Evolutionary conservation across 2,113 vertebrate genomes (phyloP), one percentile per base, ranked within the genome.

Genomic region (Promerops cafer): DNA sequence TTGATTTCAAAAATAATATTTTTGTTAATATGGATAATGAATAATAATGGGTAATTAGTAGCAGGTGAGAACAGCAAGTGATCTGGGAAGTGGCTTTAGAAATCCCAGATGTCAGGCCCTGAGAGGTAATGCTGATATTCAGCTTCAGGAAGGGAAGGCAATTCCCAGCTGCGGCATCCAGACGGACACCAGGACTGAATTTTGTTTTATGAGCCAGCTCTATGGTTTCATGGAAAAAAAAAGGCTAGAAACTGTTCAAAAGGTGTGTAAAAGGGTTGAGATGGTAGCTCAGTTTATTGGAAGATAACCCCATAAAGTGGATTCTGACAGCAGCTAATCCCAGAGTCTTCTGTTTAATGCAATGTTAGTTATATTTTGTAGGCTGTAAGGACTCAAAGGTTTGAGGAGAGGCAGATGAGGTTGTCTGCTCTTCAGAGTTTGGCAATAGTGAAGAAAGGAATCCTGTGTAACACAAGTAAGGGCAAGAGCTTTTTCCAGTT

Each of bases 91-190:
- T 59, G 28, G 7, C 26, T 79, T 75, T 33, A 10, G 35, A 83
- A 76, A 52, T 68, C 24, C 12, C 44, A 84, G 37, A 20, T 3
- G 0, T 6, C 0, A 2, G 24, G 1, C 19, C 24, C 15, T 82
- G 74, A 16, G 26, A 89, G n/a, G 7, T 30, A 20, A 26, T 59
- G 11, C 11, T 76, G 35, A 94, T 3, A 23, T 83, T 16, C 66
- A 68, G 12, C 24, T 76, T 27, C 23, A 61, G 21, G 10, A 39
- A n/a, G 50, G 30, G 14, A 87, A 72, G 33, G 9, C 3, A 83
- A 76, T 56, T 86, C 35, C 33, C 24, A 54, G 16, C 11, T 66
- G 11, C 1, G 4, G 4, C 5, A n/a, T 30, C 31, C 26, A 19
- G 26, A 45, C 9, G 15, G 27, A 65, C 4, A 8, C 4, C 7